A percentile compares a stretch with the other conserved stretches of the same genome.
Evolutionary conservation across 2,113 vertebrate genomes (phyloP).

Genomic region (human (Homo sapiens)): GRCh38 chr17:33419501-33420000

Average conservation of each 20-base stretch:
- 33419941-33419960: not conserved
- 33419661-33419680: conserved; percentile 25
- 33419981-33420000: not conserved
- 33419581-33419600: not conserved
- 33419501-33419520: not conserved
- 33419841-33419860: not conserved
- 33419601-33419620: conserved; percentile 10
- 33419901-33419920: not conserved
- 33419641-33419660: not conserved
- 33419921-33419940: not conserved
- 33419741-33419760: not conserved
- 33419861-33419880: not conserved
- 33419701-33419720: not conserved
- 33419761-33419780: not conserved
- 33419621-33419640: not conserved
- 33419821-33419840: not conserved
- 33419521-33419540: not conserved
- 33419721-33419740: conserved; percentile 20
- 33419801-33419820: conserved; percentile 10
- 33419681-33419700: not conserved
- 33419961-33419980: not conserved
- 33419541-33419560: not conserved
- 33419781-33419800: not conserved
- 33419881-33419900: not conserved
- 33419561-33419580: not conserved